Percentiles rank a stretch among this genome's conserved stretches.
phyloP scores from a whole-genome alignment of 1,140 invertebrate species.

The Micrasema longulum region DNA sequence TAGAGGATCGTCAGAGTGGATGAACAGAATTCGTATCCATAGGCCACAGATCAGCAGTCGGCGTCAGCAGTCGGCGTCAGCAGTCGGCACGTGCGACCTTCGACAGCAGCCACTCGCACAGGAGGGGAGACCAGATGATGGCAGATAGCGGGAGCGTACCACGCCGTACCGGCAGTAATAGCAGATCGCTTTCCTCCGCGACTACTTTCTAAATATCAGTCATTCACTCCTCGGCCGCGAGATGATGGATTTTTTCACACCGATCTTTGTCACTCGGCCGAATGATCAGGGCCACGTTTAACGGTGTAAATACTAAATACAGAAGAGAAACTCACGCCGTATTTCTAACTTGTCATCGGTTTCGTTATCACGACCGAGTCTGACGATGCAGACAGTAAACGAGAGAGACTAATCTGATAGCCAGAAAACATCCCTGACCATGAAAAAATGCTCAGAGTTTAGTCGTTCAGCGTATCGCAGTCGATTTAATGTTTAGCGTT shows the following conservation, averaged over 20 bases:
- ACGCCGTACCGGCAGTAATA: not conserved
- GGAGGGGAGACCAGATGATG: not conserved
- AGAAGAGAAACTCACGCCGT: slow-evolving; percentile 1
- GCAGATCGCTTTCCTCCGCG: slow-evolving; percentile 27
- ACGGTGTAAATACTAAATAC: not conserved
- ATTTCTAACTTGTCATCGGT: not conserved
- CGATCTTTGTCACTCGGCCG: slow-evolving; percentile 34
- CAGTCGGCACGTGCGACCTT: slow-evolving; percentile 26
- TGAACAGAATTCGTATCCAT: too few species aligned
- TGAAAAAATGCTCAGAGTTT: not conserved
- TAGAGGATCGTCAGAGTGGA: too few species aligned
- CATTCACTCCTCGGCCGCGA: slow-evolving; percentile 28
- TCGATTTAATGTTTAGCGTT: too few species aligned
- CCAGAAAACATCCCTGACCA: not conserved
- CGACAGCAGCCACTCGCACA: not conserved
- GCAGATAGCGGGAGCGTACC: slow-evolving; percentile 11
- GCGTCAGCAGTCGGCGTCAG: not conserved
- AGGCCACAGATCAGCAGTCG: slow-evolving; percentile 9
- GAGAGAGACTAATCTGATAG: too few species aligned
- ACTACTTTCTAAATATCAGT: slow-evolving; percentile 35
- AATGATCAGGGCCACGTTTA: not conserved
- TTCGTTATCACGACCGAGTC: not conserved
- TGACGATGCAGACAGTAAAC: too few species aligned
- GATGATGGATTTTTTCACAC: slow-evolving; percentile 26
- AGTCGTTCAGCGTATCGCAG: too few species aligned